Conservation (phyloP, 2,888 invertebrate species). For the Disparrhopalites patrizii region DNA sequence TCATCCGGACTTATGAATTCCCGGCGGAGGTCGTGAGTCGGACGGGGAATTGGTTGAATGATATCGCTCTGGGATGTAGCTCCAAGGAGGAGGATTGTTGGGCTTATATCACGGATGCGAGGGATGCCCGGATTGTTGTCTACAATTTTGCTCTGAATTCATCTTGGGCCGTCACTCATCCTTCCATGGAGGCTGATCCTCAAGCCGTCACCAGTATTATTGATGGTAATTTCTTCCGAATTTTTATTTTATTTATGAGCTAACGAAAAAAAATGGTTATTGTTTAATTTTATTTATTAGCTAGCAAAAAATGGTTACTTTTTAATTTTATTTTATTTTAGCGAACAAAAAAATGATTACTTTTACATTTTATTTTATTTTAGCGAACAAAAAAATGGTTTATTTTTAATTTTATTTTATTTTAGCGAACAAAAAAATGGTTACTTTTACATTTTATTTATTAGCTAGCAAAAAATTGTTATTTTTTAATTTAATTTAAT, state of each 20-base stretch:
- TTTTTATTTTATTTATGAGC: too few species aligned
- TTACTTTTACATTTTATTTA: too few species aligned
- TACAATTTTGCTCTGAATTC: constrained; percentile 62
- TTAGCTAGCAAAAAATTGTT: too few species aligned
- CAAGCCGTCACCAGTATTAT: constrained; percentile 62
- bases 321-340: too few species aligned
- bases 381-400: too few species aligned
- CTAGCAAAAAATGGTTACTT: too few species aligned
- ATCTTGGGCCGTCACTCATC: constrained; percentile 66
- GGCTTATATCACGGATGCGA: constrained; percentile 70
- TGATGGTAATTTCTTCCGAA: constrained; percentile 54
- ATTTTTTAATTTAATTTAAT: too few species aligned
- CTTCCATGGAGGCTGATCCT: constrained; percentile 61
- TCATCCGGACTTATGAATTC: constrained; percentile 63
- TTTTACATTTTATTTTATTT: too few species aligned
- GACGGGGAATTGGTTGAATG: constrained; percentile 63
- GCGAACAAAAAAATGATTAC: neutral
- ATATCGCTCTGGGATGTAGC: constrained; percentile 62
- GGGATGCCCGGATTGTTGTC: constrained; percentile 59
- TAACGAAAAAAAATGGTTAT: too few species aligned
- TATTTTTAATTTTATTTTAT: too few species aligned
- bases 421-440: too few species aligned
- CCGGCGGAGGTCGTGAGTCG: constrained; percentile 60
- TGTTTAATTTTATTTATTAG: too few species aligned
- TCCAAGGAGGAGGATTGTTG: constrained; percentile 56